Base-by-base conservation (phyloP, 2,797 vertebrate species). In the Halcyon leucocephala region DNA sequence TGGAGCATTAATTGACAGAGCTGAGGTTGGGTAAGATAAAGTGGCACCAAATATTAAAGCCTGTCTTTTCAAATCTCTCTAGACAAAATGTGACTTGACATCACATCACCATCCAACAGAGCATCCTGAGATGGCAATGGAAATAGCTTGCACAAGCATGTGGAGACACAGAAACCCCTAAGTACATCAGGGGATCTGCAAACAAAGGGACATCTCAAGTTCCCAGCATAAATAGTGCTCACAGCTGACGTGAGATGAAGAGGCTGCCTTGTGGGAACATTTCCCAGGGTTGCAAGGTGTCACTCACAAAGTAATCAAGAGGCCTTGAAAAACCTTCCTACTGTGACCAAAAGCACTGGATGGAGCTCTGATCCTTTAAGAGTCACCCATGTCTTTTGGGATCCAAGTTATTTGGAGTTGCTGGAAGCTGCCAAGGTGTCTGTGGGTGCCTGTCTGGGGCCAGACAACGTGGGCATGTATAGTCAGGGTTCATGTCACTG, bases 1-100 rank as follows among this genome's bases (percentile, higher is more conserved):
- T 41, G 35, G 18, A 88, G 41, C 33, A 54, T 74, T 94, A 94
- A 94, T 93, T 93, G 70, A 24, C 57, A 79, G 87, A 81, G 25
- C 44, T 81, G 72, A 82, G 57, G 20, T 8, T 88, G 61, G 67
- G 12, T 74, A 55, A 91, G 52, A 80, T 78, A 71, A 84, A 88
- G 66, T 72, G 54, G 35, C 89, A 81, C 29, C 8, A 0, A 72
- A 35, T 92, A 86, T 94, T 89, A 93, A 84, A 96, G 16, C 29
- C 54, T 94, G 82, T 95, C 82, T 96, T 96, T 91, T 96, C 80
- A 82, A 33, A 86, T 96, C 28, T 95, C 26, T 83, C 52, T 85
- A 49, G 65, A 29, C 31, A 69, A 90, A 95, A 96, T 57, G 24
- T 94, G 84, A 93, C 61, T 79, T 95, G 96, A 90, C 88, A 94